A percentile compares a stretch with the other conserved stretches of the same genome.
phyloP scores from a whole-genome alignment of 2,888 invertebrate genomes.

The Cataglyphis livida region DNA sequence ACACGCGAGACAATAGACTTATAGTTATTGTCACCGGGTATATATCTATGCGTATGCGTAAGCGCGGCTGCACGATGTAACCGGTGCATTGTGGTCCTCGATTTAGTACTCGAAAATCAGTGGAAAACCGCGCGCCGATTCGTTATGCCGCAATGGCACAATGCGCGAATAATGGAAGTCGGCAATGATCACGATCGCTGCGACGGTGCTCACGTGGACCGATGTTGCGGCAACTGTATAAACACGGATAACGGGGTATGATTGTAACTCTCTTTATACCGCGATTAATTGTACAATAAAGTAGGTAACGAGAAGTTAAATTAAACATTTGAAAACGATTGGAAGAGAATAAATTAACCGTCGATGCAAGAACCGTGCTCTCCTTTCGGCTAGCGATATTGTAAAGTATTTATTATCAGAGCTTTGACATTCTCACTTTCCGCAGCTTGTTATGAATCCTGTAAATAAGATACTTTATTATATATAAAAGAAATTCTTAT shows the following conservation, averaged over 20 bases:
- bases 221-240: conserved; percentile 60
- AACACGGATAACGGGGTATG: conserved; percentile 54
- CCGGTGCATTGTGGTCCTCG: conserved; percentile 59
- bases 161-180: conserved; percentile 56
- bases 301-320: conserved; percentile 69
- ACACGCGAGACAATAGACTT: conserved; percentile 74
- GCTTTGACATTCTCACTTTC: conserved; percentile 6
- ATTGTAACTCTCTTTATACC: conserved; percentile 57
- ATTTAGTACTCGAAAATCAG: conserved; percentile 73
- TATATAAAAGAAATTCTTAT: not conserved
- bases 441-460: not conserved
- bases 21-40: conserved; percentile 73
- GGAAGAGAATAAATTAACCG: conserved; percentile 21
- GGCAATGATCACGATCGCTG: conserved; percentile 60
- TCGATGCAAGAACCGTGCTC: not conserved
- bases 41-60: conserved; percentile 40
- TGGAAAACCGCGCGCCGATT: conserved; percentile 50
- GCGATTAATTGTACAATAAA: conserved; percentile 66
- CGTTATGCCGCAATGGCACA: conserved; percentile 58
- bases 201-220: conserved; percentile 50
- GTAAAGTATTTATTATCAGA: not conserved
- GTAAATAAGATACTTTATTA: not conserved
- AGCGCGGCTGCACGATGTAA: conserved; percentile 30
- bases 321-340: conserved; percentile 50
- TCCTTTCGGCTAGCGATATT: conserved; percentile 33